Base-by-base conservation (phyloP, 1,140 invertebrate genomes). In the Pseudoatta argentina region DNA sequence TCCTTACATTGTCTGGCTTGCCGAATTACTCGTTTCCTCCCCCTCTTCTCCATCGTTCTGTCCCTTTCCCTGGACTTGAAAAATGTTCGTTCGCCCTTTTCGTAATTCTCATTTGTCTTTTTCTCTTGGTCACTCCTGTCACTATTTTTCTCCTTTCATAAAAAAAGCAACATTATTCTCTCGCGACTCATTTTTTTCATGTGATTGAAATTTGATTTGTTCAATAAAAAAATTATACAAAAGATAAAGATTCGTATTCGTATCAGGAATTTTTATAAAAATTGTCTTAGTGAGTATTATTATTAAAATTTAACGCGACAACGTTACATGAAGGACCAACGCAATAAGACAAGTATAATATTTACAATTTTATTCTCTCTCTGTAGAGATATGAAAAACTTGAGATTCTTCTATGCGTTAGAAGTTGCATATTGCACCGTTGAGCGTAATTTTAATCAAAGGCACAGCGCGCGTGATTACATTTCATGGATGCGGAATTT, bases 21-120 rank as follows among this genome's bases (percentile, higher is more conserved):
- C 88, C 87, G 82, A 89, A 89, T 89, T 88, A 86, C 73, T 57
- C 12, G 66, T 27, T 27, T 39, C 30, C 5, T 53, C 7, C 12
- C 3, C 53, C 21, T n/a, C 16, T 1, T 16, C 39, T 14, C 57
- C 27, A 2, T 21, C 30, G 12, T n/a, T 10, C 30, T n/a, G 30
- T 72, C 78, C 16, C 55, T 81, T 30, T 21, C 3, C 34, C 12
- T 16, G 12, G 44, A 12, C 2, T 24, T 72, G 39, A 83, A 75
- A 83, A 83, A 83, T 64, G 55, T 83, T 39, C 67, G 39, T 73
- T 73, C 55, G 73, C 55, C 14, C n/a, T 73, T 73, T 61, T 73
- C 18, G 24, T n/a, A 51, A 14, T 48, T 81, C 76, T 48, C 76
- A 27, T 86, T 78, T 86, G 79, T 86, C 51, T 63, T 57, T 51